Conservation (phyloP, 2,797 vertebrate species). For the Pipistrellus kuhlii region DNA sequence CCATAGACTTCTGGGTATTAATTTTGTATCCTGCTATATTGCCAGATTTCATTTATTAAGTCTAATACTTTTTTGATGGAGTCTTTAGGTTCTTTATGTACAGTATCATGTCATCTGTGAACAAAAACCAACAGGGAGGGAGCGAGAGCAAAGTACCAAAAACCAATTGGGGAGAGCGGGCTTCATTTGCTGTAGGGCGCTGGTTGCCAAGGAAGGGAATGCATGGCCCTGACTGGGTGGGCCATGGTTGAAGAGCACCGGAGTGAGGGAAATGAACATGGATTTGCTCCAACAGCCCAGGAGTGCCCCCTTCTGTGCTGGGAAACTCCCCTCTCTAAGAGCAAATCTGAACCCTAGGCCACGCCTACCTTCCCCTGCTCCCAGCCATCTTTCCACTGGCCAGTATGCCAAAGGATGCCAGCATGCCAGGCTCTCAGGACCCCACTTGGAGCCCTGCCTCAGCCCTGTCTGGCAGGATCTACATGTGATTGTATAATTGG, state of each 20-base stretch:
- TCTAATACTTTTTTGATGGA: no score
- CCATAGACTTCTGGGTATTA: no score
- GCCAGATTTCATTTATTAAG: no score
- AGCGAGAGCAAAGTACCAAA: not conserved
- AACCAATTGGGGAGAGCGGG: not conserved
- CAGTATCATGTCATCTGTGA: not conserved
- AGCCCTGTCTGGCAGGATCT: not conserved
- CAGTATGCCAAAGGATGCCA: not conserved
- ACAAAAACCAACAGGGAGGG: not conserved
- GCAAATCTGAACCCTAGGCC: not conserved
- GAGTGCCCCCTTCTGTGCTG: not conserved
- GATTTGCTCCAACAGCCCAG: not conserved
- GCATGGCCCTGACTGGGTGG: no score
- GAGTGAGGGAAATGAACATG: not conserved
- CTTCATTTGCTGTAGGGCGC: not conserved
- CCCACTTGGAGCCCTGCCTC: not conserved
- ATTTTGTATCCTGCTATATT: no score
- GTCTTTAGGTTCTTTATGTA: no score
- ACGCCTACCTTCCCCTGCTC: not conserved
- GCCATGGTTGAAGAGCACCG: accelerated
- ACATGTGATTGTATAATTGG: not conserved
- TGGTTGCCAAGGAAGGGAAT: not conserved
- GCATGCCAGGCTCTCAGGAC: not conserved
- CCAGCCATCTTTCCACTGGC: not conserved
- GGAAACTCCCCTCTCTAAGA: not conserved